Evolutionary conservation across 1,140 invertebrate species (phyloP), one percentile per base, ranked within the genome.

Genomic region (Matsumurasca onukii): DNA sequence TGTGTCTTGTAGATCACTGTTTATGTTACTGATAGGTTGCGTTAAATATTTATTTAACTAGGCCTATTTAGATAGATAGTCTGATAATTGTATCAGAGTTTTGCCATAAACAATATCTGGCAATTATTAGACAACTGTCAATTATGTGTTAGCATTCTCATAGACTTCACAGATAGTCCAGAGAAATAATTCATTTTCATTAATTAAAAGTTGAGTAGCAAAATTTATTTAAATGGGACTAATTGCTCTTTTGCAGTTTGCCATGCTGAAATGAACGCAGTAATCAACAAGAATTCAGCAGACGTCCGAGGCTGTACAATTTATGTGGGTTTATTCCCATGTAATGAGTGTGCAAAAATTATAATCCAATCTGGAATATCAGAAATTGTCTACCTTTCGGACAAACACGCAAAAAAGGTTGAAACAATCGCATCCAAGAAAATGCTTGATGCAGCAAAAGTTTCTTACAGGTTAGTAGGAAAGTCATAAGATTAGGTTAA

Each of bases 241-340:
- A n/a, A n/a, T n/a, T n/a, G n/a, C 68, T 57, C 73, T 71, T 73
- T 87, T 88, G 72, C 79, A 94, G 97, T 98, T 0, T 98, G 95
- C 72, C 97, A 99, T 82, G 97, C 97, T 31, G 97, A 99, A 83
- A 84, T 97, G 79, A 99, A 99, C 84, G 96, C 97, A 13, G 93
- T 99, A 69, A 73, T 98, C 1, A 98, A 98, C 77, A 95, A 91
- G 78, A 98, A 95, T 77, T 82, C 84, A 1, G 80, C 85, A 0
- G 86, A 91, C 81, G 79, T 97, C 0, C 87, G 88, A 73, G 85
- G 88, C 70, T 96, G 94, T 75, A 87, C 83, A 0, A 86, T 98
- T 0, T 99, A 96, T 79, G 91, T 94, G 0, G 89, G 86, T 0
- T 78, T 95, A 5, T 98, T 98, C 79, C 96, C 96, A 0, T 98